phyloP scores from a whole-genome alignment of 2,888 invertebrate genomes.

The Drosophila anomelani region DNA sequence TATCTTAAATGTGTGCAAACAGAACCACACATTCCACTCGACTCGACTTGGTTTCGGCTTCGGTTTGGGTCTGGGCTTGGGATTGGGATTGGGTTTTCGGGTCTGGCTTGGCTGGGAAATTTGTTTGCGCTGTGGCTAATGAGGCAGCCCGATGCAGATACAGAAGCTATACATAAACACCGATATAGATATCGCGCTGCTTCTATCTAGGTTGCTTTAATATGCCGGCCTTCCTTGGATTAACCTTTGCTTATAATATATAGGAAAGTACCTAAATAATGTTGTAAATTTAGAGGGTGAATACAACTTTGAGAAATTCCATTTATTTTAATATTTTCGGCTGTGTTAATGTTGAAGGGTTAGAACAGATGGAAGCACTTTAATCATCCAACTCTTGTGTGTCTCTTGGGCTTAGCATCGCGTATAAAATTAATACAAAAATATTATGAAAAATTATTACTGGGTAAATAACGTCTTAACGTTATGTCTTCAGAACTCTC shows the following conservation, averaged over 20 bases:
- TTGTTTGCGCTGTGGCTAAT: conserved; percentile 75
- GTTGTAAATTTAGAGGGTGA: background rate
- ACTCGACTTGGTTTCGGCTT: conserved; percentile 38
- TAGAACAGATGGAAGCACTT: too few relatives aligned
- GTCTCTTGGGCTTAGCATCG: too few relatives aligned
- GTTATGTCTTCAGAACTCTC: background rate
- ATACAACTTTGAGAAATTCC: too few relatives aligned
- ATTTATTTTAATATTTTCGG: too few relatives aligned
- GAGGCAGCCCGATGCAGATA: conserved; percentile 59
- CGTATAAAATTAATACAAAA: too few relatives aligned
- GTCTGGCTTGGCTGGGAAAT: conserved; percentile 56
- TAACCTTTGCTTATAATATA: background rate
- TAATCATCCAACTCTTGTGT: too few relatives aligned
- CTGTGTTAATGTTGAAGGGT: too few relatives aligned
- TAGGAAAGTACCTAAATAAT: background rate
- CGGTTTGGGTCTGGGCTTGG: conserved; percentile 29
- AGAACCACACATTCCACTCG: conserved; percentile 59
- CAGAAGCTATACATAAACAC: conserved; percentile 35
- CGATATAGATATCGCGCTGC: conserved; percentile 9
- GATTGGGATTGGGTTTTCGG: conserved; percentile 39
- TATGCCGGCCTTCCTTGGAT: background rate
- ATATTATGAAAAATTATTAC: background rate
- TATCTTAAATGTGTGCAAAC: conserved; percentile 69
- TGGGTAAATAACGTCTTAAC: background rate
- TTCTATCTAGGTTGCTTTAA: conserved; percentile 1